A percentile compares a stretch with the other conserved stretches of the same genome.
phyloP scores from a whole-genome alignment of 2,113 vertebrate genomes.

The Lampris megalopsis region DNA sequence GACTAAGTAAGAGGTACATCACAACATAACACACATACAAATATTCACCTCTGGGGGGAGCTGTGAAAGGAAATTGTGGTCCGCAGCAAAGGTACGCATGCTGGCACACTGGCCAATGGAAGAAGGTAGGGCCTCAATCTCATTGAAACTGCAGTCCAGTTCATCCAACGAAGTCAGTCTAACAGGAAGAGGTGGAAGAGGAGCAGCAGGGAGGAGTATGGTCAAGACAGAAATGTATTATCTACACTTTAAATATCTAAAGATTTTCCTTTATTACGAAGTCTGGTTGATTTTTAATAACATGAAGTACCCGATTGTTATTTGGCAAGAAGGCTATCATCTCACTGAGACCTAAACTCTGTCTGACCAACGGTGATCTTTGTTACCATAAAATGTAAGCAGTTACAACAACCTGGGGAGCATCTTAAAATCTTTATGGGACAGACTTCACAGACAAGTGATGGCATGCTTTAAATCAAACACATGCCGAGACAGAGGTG shows the following conservation, averaged over 20 bases:
- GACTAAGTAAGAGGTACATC: neutral
- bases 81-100: constrained; percentile 95
- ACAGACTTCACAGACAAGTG: neutral
- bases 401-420: neutral
- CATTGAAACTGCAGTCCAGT: constrained; percentile 98
- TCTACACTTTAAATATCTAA: no score
- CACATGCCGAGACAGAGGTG: constrained; percentile 11
- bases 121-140: constrained; percentile 93
- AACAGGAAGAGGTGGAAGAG: neutral
- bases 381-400: neutral
- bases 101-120: constrained; percentile 90
- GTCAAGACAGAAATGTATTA: no score
- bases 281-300: no score
- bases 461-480: constrained; percentile 14
- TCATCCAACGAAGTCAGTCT: constrained; percentile 91
- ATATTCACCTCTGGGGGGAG: constrained; percentile 90
- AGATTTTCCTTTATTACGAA: no score
- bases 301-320: no score
- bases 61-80: constrained; percentile 94
- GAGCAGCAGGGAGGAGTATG: neutral
- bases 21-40: neutral
- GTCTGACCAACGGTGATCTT: neutral
- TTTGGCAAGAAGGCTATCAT: no score
- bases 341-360: neutral
- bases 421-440: constrained; percentile 8